phyloP scores from a whole-genome alignment of 1,140 invertebrate species.

The Psix sp. region DNA sequence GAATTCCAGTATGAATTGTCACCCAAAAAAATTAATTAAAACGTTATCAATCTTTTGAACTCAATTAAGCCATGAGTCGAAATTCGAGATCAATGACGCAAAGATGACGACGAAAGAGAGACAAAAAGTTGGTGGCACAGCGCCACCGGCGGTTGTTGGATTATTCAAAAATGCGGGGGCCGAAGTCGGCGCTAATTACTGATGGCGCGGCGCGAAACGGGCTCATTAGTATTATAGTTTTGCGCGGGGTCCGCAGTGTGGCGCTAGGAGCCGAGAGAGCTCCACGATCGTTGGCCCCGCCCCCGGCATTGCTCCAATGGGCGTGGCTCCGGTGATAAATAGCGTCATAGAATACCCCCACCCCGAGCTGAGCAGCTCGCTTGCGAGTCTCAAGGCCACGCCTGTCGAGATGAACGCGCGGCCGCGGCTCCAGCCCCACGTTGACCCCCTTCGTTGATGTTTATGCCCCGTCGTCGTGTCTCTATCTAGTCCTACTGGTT shows the following conservation, averaged over 20 bases:
- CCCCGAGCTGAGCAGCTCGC: slow-evolving; percentile 23
- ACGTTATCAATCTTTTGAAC: too few species aligned
- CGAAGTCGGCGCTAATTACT: slow-evolving; percentile 12
- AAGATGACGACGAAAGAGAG: too few species aligned
- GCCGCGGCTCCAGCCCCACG: slow-evolving; percentile 43
- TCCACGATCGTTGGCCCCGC: slow-evolving; percentile 53
- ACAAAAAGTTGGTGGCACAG: background rate
- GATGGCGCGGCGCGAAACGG: slow-evolving; percentile 25
- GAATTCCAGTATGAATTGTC: too few species aligned
- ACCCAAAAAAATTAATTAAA: too few species aligned
- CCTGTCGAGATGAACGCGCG: slow-evolving; percentile 52
- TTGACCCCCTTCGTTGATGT: slow-evolving; percentile 63
- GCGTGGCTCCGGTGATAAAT: slow-evolving; percentile 75
- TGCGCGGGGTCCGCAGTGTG: slow-evolving; percentile 45
- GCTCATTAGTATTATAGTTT: slow-evolving; percentile 17
- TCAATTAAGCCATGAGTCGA: too few species aligned
- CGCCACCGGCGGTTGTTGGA: background rate
- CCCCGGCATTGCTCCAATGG: slow-evolving; percentile 35
- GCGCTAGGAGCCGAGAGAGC: slow-evolving; percentile 63
- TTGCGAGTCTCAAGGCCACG: slow-evolving; percentile 51
- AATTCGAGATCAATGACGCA: too few species aligned
- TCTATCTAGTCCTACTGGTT: slow-evolving; percentile 72
- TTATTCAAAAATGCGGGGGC: slow-evolving; percentile 3
- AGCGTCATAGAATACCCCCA: slow-evolving; percentile 76
- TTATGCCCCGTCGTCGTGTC: slow-evolving; percentile 73